Evolutionary conservation across 2,113 vertebrate species (phyloP).

Genomic region (Chitala chitala): DNA sequence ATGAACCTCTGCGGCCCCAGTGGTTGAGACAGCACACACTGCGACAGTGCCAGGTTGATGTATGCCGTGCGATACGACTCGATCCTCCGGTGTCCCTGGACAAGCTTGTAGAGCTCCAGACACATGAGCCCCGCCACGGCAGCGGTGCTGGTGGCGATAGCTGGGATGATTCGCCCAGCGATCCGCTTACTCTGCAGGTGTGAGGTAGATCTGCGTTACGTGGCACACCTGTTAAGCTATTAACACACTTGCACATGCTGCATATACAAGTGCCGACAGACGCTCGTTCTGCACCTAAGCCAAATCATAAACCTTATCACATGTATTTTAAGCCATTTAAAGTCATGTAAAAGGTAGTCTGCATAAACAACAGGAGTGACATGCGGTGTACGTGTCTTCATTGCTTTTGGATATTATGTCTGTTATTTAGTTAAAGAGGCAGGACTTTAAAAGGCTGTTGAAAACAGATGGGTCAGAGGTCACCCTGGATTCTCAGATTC

Average conservation of each 20-base stretch:
- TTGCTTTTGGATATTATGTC: background rate
- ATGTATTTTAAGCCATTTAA: background rate
- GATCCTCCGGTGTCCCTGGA: slow-evolving; percentile 52
- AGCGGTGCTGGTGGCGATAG: slow-evolving; percentile 78
- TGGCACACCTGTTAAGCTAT: background rate
- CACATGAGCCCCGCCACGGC: slow-evolving; percentile 76
- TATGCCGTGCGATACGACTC: slow-evolving; percentile 61
- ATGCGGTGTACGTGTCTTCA: background rate
- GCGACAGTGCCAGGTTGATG: slow-evolving; percentile 56
- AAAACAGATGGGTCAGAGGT: background rate
- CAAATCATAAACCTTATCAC: too few species aligned
- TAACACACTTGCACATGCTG: too few species aligned
- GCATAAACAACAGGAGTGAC: background rate
- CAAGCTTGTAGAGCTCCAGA: slow-evolving; percentile 81
- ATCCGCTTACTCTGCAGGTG: slow-evolving; percentile 74
- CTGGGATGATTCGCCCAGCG: slow-evolving; percentile 73
- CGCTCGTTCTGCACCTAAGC: background rate
- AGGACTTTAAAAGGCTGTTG: background rate
- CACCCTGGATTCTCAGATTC: background rate
- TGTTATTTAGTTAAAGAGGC: slow-evolving; percentile 1
- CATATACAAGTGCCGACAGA: background rate
- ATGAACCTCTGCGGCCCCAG: slow-evolving; percentile 27
- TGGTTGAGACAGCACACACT: slow-evolving; percentile 51
- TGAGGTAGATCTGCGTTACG: background rate
- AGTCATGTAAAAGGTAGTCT: background rate